A percentile compares a stretch with the other conserved stretches of the same genome.
Conservation (phyloP, 2,113 vertebrate genomes). For the Perca fluviatilis region DNA sequence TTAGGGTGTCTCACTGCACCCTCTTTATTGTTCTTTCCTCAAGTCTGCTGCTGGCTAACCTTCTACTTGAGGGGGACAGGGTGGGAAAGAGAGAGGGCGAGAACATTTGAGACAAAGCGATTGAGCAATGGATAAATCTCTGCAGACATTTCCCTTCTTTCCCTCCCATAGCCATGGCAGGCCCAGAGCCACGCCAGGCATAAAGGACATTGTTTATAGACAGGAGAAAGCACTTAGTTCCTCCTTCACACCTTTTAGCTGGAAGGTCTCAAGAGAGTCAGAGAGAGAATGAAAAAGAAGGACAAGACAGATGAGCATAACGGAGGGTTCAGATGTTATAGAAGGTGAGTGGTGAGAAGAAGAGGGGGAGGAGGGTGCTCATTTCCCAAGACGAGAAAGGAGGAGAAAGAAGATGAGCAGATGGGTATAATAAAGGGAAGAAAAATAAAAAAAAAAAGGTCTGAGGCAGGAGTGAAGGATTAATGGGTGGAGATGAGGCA, state of each 20-base stretch:
- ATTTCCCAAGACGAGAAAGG: constrained; percentile 31
- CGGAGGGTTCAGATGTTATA: constrained; percentile 43
- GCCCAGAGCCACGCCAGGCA: constrained; percentile 58
- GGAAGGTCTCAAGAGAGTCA: constrained; percentile 67
- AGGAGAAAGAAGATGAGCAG: constrained; percentile 34
- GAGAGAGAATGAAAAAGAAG: constrained; percentile 34
- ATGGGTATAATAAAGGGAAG: constrained; percentile 24
- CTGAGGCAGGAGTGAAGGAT: neutral
- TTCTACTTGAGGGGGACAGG: constrained; percentile 28
- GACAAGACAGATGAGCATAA: constrained; percentile 39
- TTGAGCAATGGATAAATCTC: constrained; percentile 60
- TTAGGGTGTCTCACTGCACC: constrained; percentile 11
- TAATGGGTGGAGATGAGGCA: constrained; percentile 7
- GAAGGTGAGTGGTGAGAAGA: constrained; percentile 28
- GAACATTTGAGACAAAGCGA: constrained; percentile 48
- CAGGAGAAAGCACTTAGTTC: constrained; percentile 81
- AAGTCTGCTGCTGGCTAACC: constrained; percentile 28
- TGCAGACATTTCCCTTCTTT: constrained; percentile 53
- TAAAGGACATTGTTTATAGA: constrained; percentile 79
- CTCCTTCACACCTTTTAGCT: constrained; percentile 80
- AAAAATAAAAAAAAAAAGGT: constrained; percentile 13
- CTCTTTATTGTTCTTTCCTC: constrained; percentile 36
- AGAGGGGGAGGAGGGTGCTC: neutral
- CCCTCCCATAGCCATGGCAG: constrained; percentile 24
- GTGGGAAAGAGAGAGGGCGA: constrained; percentile 16